Evolutionary conservation across 1,140 invertebrate genomes (phyloP), one percentile per base, ranked within the genome.

Genomic region (Riptortus pedestris): DNA sequence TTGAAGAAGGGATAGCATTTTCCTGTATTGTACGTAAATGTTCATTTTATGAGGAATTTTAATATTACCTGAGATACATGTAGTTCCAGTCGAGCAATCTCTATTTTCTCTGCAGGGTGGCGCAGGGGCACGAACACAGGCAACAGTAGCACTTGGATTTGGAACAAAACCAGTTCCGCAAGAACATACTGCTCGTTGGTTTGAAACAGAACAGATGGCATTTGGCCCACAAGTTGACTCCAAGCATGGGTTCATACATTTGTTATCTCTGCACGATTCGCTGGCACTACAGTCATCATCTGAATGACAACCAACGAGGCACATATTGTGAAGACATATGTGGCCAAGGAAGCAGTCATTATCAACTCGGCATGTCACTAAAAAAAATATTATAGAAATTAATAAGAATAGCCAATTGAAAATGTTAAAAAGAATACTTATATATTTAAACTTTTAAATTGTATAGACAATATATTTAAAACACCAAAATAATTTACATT

Each of bases 341-440:
- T 94, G 90, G 12, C 90, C 90, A 12, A 93, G 75, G 80, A 92
- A 93, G 71, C 91, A 94, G 70, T 94, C 91, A 68, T 93, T 90
- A 71, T 93, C 89, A 0, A 91, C 81, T 59, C 88, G 81, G 70
- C 92, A 95, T 1, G 90, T 93, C 27, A 93, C 84, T 85, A 72
- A 64, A 78, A 75, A 66, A 58, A 65, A 62, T 61, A 64, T 65
- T 60, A 18, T 22, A 24, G n/a, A 59, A 63, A 12, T 48, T 63
- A 20, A 58, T 65, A 5, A 38, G 43, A 62, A 59, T 14, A n/a
- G 2, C 0, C n/a, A n/a, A n/a, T n/a, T n/a, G n/a, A 51, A 55
- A 52, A 20, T 28, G 27, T 24, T 14, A 31, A 29, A 26, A 24
- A n/a, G 9, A 9, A 43, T 43, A n/a, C n/a, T n/a, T n/a, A n/a